phyloP scores from a whole-genome alignment of 2,113 vertebrate species.

The Acanthisitta chloris region DNA sequence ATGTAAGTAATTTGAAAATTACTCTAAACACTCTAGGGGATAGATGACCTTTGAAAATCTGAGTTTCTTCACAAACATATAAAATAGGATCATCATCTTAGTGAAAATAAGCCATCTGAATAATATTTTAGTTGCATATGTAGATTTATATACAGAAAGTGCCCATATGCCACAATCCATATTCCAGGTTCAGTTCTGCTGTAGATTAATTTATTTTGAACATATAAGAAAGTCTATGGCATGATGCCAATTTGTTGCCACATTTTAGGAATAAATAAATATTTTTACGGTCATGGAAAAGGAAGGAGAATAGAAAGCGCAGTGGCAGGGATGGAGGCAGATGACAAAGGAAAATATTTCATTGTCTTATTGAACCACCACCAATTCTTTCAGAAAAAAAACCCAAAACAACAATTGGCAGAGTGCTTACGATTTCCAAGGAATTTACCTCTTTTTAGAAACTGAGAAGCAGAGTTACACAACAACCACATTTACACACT shows the following conservation, averaged over 20 bases:
- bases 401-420: not conserved
- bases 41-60: not conserved
- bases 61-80: not conserved
- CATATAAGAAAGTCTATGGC: not conserved
- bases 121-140: not conserved
- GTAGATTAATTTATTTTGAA: not conserved
- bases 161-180: not conserved
- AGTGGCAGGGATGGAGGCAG: accelerated
- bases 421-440: not conserved
- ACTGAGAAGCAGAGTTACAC: not conserved
- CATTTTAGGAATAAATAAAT: not conserved
- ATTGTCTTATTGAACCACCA: not conserved
- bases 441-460: not conserved
- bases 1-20: not conserved
- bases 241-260: not conserved
- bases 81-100: not conserved
- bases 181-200: not conserved
- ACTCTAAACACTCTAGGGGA: not conserved
- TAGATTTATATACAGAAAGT: not conserved
- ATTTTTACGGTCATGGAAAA: not conserved
- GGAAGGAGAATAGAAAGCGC: not conserved
- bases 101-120: not conserved
- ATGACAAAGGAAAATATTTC: not conserved
- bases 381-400: not conserved
- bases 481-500: too few species aligned